Evolutionary conservation across 1,140 invertebrate genomes (phyloP).

Genomic region (Drosophila asahinai): DNA sequence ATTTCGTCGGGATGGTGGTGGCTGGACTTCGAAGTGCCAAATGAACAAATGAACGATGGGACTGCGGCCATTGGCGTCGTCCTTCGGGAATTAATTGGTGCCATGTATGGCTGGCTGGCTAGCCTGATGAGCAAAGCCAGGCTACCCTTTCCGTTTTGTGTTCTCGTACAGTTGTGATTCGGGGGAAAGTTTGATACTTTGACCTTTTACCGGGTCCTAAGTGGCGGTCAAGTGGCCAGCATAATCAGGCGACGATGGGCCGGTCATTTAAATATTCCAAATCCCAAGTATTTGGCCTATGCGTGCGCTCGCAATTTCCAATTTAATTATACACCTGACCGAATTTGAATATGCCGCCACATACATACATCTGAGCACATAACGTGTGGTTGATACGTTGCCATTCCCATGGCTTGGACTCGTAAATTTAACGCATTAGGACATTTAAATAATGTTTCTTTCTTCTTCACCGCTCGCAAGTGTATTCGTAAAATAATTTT

Average conservation of each 20-base stretch:
- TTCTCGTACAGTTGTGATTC: not conserved
- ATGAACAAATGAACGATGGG: conserved; percentile 47
- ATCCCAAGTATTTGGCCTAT: conserved; percentile 37
- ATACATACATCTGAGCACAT: not conserved
- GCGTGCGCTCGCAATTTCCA: conserved; percentile 64
- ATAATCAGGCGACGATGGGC: conserved; percentile 47
- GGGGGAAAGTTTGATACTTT: conserved; percentile 27
- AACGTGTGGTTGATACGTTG: conserved; percentile 6
- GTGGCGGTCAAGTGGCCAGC: conserved; percentile 59
- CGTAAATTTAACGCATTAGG: conserved; percentile 81
- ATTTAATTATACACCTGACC: conserved; percentile 80
- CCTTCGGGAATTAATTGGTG: conserved; percentile 27
- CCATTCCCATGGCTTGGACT: conserved; percentile 58
- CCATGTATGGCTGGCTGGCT: conserved; percentile 30
- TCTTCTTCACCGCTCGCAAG: conserved; percentile 20
- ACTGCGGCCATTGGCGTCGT: conserved; percentile 7
- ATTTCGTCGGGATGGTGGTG: conserved; percentile 46
- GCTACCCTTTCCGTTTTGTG: not conserved
- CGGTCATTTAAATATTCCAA: conserved; percentile 50
- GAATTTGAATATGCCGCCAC: conserved; percentile 67
- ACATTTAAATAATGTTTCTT: conserved; percentile 75
- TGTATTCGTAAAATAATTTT: conserved; percentile 55
- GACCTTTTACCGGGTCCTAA: conserved; percentile 46
- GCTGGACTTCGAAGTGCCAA: conserved; percentile 47
- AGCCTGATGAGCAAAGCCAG: conserved; percentile 13